Evolutionary conservation across 2,888 invertebrate genomes (phyloP).

Genomic region (Hipparchia semele): DNA sequence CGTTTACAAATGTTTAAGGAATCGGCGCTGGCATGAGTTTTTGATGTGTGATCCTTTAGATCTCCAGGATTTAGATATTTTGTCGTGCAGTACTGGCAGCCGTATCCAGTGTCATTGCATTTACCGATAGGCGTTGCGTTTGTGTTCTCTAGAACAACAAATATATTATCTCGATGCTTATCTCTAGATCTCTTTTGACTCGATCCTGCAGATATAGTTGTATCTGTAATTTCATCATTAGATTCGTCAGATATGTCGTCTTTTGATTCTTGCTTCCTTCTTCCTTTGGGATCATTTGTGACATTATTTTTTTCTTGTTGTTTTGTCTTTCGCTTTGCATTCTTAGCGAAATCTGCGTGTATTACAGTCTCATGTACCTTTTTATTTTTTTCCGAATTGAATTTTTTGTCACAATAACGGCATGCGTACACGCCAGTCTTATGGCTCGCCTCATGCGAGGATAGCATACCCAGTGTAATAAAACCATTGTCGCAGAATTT

Average conservation of each 20-base stretch:
- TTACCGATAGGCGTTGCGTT: constrained; percentile 1
- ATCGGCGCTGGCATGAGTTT: background rate
- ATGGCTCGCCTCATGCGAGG: background rate
- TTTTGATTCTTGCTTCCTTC: background rate
- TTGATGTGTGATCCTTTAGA: background rate
- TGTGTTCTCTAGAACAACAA: background rate
- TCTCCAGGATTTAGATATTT: background rate
- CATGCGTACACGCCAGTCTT: background rate
- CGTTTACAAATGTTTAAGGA: background rate
- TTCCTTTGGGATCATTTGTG: background rate
- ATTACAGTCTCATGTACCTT: background rate
- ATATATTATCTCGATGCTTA: background rate
- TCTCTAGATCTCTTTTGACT: background rate
- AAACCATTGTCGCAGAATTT: background rate
- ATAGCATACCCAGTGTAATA: background rate
- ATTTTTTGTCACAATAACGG: constrained; percentile 3
- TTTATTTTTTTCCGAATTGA: constrained; percentile 2
- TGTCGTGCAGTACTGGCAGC: background rate
- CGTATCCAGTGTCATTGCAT: constrained; percentile 3
- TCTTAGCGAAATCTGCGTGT: background rate
- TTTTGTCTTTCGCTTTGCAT: background rate
- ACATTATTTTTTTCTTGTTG: background rate
- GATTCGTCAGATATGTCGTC: background rate
- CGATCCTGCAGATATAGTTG: background rate
- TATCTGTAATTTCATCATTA: background rate